Conservation (phyloP, 1,140 invertebrate genomes). For the Phortica variegata region DNA sequence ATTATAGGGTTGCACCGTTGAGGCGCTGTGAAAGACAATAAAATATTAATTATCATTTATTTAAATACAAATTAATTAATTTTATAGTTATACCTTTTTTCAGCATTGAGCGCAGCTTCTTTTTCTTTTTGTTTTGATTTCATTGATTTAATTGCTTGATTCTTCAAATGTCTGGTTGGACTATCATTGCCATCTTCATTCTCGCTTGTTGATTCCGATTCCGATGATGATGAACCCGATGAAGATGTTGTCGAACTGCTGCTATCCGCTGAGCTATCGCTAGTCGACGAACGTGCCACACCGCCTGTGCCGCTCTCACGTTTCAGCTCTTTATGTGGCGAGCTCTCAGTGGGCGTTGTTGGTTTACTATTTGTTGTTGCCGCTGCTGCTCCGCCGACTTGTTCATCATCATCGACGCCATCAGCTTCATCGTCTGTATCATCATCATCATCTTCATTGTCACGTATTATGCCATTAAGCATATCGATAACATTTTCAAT, state of each 20-base stretch:
- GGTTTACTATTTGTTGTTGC: slow-evolving; percentile 8
- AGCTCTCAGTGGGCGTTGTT: background rate
- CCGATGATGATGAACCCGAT: slow-evolving; percentile 28
- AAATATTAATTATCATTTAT: slow-evolving; percentile 17
- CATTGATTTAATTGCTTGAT: slow-evolving; percentile 57
- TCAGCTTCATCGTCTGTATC: slow-evolving; percentile 32
- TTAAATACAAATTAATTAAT: too few relatives aligned
- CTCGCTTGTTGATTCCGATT: too few relatives aligned
- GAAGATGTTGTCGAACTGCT: slow-evolving; percentile 32
- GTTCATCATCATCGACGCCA: too few relatives aligned
- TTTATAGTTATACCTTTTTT: slow-evolving; percentile 8
- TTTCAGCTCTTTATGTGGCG: slow-evolving; percentile 5
- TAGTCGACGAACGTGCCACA: slow-evolving; percentile 18
- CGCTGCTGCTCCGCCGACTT: slow-evolving; percentile 4
- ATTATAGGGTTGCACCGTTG: slow-evolving; percentile 59
- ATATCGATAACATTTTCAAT: slow-evolving; percentile 83
- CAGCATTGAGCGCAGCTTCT: slow-evolving; percentile 7
- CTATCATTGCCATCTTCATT: slow-evolving; percentile 36
- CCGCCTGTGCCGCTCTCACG: slow-evolving; percentile 1
- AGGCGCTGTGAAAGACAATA: background rate
- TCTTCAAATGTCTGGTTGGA: slow-evolving; percentile 50
- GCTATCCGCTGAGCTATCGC: slow-evolving; percentile 33
- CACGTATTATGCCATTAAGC: slow-evolving; percentile 75
- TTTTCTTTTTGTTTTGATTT: slow-evolving; percentile 50
- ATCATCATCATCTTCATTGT: slow-evolving; percentile 43